Evolutionary conservation across 2,888 invertebrate species (phyloP), one percentile per base, ranked within the genome.

Genomic region (Leucania comma): DNA sequence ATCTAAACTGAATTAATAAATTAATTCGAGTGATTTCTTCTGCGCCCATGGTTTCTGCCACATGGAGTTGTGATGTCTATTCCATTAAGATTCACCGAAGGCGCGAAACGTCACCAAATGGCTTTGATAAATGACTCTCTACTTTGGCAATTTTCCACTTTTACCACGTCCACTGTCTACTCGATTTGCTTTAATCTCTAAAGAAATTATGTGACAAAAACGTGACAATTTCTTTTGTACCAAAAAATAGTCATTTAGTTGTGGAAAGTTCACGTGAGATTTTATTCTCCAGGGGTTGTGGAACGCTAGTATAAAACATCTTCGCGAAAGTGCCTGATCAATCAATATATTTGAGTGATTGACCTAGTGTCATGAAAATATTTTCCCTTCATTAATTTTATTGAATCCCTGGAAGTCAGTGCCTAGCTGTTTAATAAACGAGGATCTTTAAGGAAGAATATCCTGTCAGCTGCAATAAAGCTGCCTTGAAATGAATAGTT

Each of bases 131-230:
- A 93, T 91, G 90, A 90, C 87, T 78, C 79, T 81, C 87, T 87
- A 87, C 88, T 91, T 91, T 91, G 90, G 90, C 91, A 92, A 92
- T 91, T 92, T 91, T 92, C 92, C 91, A 91, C 91, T 89, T 90
- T 90, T 88, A 82, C 88, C 85, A 82, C 86, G 83, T 85, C 82
- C 80, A 82, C 81, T 87, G 86, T 88, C 88, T 87, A 81, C 85
- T 86, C 80, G 88, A 87, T 89, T 90, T 88, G 81, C 82, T 88
- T 86, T 90, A 89, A 89, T 90, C 88, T 87, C 81, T 84, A 79
- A 83, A 86, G 83, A 89, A 86, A 88, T 85, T 85, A 88, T 84
- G 83, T 87, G 83, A 78, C 59, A 68, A 80, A 78, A 80, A 75
- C 72, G 76, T 82, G 76, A 82, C 79, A 75, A 84, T 86, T 84